Base-by-base conservation (phyloP, 2,113 vertebrate species). In the Prochilodus magdalenae region DNA sequence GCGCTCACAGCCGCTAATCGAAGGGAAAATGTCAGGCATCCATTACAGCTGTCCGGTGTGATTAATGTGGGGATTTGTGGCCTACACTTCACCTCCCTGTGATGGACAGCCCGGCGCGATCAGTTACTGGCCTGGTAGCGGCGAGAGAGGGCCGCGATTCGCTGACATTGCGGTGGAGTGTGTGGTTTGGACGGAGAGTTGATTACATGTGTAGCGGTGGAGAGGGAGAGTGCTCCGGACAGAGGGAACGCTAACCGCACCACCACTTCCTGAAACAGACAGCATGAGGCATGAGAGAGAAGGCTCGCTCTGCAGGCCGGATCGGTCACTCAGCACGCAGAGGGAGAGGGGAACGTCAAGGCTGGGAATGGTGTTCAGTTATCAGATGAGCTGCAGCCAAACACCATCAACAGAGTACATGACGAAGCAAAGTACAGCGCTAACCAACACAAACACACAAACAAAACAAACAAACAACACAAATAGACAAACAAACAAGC, bases 151-250 rank as follows among this genome's bases (percentile, higher is more conserved):
- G 82, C 84, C 66, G 59, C 73, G 72, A 82, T 84, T 85, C 71
- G 77, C 86, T 89, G 87, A 89, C 88, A 87, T 87, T 86, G 90
- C 83, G 89, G 89, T 89, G 66, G 78, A 73, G 71, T 83, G 80
- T 88, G 85, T 87, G 87, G 86, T 85, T 91, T 87, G 86, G 87
- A 89, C 81, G 70, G 82, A n/a, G 69, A 76, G 65, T 77, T 90
- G 84, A 88, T 90, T 90, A 89, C 89, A 90, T 83, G 82, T 87
- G 87, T 85, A 89, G 87, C 79, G 27, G 82, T 57, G 82, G 83
- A 88, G 81, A 65, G 69, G 82, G 76, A 84, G 86, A 76, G 78
- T 69, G 59, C 85, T 87, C 71, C 78, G 84, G 85, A 83, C 75
- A 27, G 40, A 73, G 74, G 72, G 66, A 83, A 77, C 27, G 81